Conservation (phyloP, 2,797 vertebrate genomes). For the Phyllotis vaccarum region DNA sequence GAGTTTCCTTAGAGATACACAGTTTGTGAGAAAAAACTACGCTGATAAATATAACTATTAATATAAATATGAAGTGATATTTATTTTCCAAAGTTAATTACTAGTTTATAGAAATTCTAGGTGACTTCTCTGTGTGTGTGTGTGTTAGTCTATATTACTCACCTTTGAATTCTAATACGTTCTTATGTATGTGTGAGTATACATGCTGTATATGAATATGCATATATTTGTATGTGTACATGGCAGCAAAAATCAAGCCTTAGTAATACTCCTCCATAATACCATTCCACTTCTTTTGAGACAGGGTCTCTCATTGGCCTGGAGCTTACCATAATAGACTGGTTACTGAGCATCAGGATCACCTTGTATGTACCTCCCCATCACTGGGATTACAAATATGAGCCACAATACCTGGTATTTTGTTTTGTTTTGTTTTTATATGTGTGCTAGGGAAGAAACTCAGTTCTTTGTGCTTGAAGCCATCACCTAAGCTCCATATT, state of each 20-base stretch:
- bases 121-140: background rate
- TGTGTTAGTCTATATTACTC: background rate
- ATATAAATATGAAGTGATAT: background rate
- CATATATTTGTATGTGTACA: background rate
- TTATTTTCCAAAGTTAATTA: conserved; percentile 26
- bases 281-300: background rate
- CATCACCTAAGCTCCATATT: background rate
- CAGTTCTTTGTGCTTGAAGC: background rate
- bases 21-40: conserved; percentile 28
- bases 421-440: background rate
- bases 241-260: background rate
- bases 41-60: no score
- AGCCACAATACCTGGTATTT: no score
- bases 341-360: background rate
- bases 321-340: background rate
- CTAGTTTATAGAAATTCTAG: conserved; percentile 39
- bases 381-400: background rate
- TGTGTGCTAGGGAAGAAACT: background rate
- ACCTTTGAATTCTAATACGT: background rate
- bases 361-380: background rate
- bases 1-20: background rate
- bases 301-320: background rate
- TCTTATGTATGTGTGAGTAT: background rate
- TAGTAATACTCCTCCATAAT: no score
- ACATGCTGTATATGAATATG: background rate